Conservation (phyloP, 2,113 vertebrate genomes). For the Herpailurus yagouaroundi region DNA sequence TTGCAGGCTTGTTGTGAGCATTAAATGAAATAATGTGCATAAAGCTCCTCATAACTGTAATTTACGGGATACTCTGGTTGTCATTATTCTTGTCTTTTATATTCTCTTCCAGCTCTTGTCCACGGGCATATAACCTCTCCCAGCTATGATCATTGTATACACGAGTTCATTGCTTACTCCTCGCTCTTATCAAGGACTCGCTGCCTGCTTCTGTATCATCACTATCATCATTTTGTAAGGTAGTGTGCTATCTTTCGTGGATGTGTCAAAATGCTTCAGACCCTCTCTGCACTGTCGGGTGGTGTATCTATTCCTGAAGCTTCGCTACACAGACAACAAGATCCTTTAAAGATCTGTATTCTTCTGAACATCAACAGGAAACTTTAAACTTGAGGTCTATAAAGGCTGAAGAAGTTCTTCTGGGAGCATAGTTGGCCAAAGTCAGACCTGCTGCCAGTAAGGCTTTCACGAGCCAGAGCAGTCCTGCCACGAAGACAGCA, state of each 20-base stretch:
- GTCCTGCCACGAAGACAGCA: background rate
- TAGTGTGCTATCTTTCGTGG: background rate
- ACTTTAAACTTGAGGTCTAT: constrained; percentile 29
- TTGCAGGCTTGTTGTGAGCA: background rate
- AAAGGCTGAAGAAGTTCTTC: constrained; percentile 3
- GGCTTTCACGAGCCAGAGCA: constrained; percentile 32
- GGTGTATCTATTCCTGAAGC: background rate
- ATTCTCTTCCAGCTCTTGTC: background rate
- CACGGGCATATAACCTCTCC: constrained; percentile 11
- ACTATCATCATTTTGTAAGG: background rate
- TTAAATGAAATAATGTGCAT: constrained; percentile 56
- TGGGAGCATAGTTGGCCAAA: constrained; percentile 26
- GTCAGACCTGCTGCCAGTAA: constrained; percentile 31
- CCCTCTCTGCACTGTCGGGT: background rate
- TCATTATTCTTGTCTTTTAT: constrained; percentile 47
- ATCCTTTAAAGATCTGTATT: constrained; percentile 10
- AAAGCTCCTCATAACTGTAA: constrained; percentile 19
- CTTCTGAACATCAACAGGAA: constrained; percentile 22
- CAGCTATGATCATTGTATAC: background rate
- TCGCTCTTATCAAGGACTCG: background rate
- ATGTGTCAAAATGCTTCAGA: background rate
- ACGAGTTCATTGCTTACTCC: background rate
- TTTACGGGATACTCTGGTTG: constrained; percentile 31
- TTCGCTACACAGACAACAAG: background rate
- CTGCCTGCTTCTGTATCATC: background rate